Conservation (phyloP, 1,140 invertebrate species). For the Leguminivora glycinivorella region DNA sequence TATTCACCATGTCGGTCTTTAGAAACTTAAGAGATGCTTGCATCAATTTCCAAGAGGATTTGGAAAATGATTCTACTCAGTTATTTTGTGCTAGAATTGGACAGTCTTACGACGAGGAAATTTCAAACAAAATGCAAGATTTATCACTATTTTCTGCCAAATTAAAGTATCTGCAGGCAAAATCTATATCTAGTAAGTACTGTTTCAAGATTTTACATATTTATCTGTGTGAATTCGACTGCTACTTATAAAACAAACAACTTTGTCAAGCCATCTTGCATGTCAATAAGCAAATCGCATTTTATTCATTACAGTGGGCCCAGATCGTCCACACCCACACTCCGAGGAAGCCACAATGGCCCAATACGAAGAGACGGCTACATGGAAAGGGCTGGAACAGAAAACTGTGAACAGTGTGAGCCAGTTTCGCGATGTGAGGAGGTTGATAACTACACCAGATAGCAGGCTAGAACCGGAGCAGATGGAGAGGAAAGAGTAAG, state of each 20-base stretch:
- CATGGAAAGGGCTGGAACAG: slow-evolving; percentile 51
- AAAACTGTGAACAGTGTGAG: slow-evolving; percentile 50
- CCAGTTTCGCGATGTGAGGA: slow-evolving; percentile 50
- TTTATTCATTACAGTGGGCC: too few relatives aligned
- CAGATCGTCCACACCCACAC: slow-evolving; percentile 40
- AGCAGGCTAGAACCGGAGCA: slow-evolving; percentile 44
- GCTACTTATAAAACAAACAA: neutral
- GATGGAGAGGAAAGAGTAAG: slow-evolving; percentile 56
- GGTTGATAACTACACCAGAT: slow-evolving; percentile 43
- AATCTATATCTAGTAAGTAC: slow-evolving; percentile 51
- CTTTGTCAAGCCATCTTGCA: neutral
- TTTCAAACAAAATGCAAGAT: slow-evolving; percentile 53
- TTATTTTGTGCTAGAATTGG: slow-evolving; percentile 48
- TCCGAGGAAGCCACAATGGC: slow-evolving; percentile 37
- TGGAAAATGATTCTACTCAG: slow-evolving; percentile 42
- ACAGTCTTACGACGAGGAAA: slow-evolving; percentile 52
- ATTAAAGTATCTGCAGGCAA: slow-evolving; percentile 54
- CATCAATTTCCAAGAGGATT: slow-evolving; percentile 50
- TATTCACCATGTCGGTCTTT: slow-evolving; percentile 52
- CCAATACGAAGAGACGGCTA: slow-evolving; percentile 46
- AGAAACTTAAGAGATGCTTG: slow-evolving; percentile 51
- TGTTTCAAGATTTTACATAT: slow-evolving; percentile 5
- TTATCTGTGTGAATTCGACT: neutral
- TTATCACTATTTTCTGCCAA: slow-evolving; percentile 53
- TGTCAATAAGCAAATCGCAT: too few relatives aligned